Percentiles rank a stretch among this genome's conserved stretches.
These are phyloP conservation scores for Tetramorium parvispinum DNA, from an alignment of 1,140 invertebrate species.

Conservation along the genomic window DNA sequence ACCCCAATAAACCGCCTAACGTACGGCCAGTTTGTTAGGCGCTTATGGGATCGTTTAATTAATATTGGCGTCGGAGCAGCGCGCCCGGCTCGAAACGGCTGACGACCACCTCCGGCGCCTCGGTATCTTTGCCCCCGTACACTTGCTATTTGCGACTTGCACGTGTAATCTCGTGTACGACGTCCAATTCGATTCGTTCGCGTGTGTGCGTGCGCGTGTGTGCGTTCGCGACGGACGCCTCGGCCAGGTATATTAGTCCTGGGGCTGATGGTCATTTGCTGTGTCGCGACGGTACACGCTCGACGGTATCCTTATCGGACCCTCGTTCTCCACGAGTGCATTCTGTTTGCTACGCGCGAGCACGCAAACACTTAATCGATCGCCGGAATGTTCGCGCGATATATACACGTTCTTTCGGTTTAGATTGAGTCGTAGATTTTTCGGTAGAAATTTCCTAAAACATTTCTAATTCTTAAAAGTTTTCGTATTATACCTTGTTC, in stretches of 20 bases:
- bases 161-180: constrained; percentile 28
- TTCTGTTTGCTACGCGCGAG: constrained; percentile 30
- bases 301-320: constrained; percentile 39
- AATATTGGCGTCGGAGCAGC: constrained; percentile 82
- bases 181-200: constrained; percentile 14
- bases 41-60: constrained; percentile 85
- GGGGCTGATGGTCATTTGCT: constrained; percentile 43
- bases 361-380: constrained; percentile 18
- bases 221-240: background rate
- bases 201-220: constrained; percentile 2
- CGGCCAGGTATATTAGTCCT: constrained; percentile 35
- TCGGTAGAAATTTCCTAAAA: background rate
- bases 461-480: background rate
- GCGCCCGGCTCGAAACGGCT: constrained; percentile 71
- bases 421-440: background rate
- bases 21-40: constrained; percentile 82
- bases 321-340: background rate
- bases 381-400: background rate
- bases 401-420: background rate
- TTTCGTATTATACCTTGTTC: background rate
- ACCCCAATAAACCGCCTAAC: constrained; percentile 83
- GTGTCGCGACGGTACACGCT: constrained; percentile 25
- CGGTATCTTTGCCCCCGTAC: constrained; percentile 56
- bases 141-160: constrained; percentile 61
- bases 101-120: constrained; percentile 82